Base-by-base conservation (phyloP, 2,888 invertebrate genomes). In the Unio pictorum region DNA sequence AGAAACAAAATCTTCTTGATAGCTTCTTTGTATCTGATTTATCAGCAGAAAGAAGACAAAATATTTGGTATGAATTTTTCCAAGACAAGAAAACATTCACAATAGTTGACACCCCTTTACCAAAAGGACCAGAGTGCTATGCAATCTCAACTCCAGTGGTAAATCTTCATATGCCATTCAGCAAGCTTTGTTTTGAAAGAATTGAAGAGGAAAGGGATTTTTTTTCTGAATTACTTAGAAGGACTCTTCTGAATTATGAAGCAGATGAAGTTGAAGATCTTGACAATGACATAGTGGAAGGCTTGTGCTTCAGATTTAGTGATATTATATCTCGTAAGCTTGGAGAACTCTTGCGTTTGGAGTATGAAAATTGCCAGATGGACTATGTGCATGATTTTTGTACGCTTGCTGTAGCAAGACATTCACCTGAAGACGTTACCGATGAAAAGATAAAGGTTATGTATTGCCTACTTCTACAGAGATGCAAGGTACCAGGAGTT, bases 41-140 rank as follows among this genome's bases (percentile, higher is more conserved):
- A 55, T 18, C 45, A 45, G 15, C 15, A 15, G 45, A 15, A 6
- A 61, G 68, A 15, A 68, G 78, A 65, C 63, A 55, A 15, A 15
- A 58, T 20, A 30, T 56, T 3, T 75, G 74, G 76, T 63, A 65
- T 57, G 45, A 55, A 4, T 45, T 73, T 28, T 26, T 77, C 18
- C 3, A 54, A 0, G 64, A 73, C 23, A 55, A 67, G 3, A 26
- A 58, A 4, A 58, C 68, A 6, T 70, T 76, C 55, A 34, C 71
- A 3, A 68, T 81, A 20, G 26, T 45, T 30, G 63, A 73, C 18
- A 58, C 75, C 3, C 73, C 67, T 15, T 65, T 72, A 6, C 71
- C 70, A 23, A 61, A 69, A 26, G 78, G 80, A 28, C 81, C 80
- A 17, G 81, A 78, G 60, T 74, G 77, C 58, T 81, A 74, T 60